A percentile compares a stretch with the other conserved stretches of the same genome.
Evolutionary conservation across 2,888 invertebrate genomes (phyloP).

Genomic region (Pyrocoelia pectoralis): DNA sequence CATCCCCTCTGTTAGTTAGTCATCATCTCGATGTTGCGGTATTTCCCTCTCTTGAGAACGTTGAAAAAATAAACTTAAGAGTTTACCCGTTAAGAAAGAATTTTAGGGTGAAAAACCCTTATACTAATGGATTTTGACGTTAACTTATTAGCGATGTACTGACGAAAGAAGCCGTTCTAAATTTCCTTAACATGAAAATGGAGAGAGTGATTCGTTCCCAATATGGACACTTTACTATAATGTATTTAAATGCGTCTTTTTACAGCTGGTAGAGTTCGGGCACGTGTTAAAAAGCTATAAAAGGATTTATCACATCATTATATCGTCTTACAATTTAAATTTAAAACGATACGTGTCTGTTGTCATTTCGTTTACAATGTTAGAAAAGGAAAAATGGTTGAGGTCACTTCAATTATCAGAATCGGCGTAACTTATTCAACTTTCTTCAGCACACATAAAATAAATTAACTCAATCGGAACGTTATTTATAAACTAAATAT

Average conservation of each 20-base stretch:
- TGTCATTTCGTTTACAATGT: too few species aligned
- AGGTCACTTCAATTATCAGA: too few species aligned
- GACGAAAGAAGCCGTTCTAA: background rate
- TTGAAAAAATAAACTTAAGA: conserved; percentile 1
- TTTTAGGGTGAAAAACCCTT: background rate
- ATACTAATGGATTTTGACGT: too few species aligned
- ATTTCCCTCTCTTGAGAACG: background rate
- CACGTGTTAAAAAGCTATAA: background rate
- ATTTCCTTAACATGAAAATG: background rate
- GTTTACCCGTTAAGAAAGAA: background rate
- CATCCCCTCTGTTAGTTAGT: conserved; percentile 21
- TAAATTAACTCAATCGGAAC: too few species aligned
- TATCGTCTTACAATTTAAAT: background rate
- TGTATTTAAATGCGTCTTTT: background rate
- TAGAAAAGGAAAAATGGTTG: too few species aligned
- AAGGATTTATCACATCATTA: background rate
- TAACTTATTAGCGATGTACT: background rate
- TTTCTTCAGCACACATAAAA: too few species aligned
- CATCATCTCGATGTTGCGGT: conserved; percentile 16
- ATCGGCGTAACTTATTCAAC: too few species aligned
- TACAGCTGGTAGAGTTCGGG: background rate
- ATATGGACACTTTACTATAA: background rate
- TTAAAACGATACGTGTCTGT: background rate
- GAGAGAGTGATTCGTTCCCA: background rate
- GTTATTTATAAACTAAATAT: too few species aligned